Conservation (phyloP, 2,797 vertebrate species). For the Pyrocephalus nanus region DNA sequence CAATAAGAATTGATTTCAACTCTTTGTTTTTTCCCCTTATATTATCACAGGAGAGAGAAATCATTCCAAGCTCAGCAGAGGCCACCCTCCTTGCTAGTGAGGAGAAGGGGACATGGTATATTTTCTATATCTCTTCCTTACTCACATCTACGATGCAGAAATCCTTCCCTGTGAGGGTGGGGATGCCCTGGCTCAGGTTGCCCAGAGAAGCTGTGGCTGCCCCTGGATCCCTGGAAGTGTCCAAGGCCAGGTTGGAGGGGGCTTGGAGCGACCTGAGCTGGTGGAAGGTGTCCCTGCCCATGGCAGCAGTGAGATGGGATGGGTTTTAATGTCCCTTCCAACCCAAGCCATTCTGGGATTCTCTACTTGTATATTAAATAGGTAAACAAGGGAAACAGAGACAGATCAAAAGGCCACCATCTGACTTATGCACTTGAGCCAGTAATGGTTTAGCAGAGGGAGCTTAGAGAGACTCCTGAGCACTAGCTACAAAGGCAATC, state of each 20-base stretch:
- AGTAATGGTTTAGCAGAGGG: not conserved
- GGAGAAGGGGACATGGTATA: not conserved
- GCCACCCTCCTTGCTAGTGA: not conserved
- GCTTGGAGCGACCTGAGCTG: not conserved
- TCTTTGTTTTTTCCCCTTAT: not conserved
- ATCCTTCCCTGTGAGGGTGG: accelerated
- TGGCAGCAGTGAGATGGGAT: not conserved
- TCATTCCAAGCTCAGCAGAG: not conserved
- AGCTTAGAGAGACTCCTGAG: not conserved
- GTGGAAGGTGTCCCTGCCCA: not conserved
- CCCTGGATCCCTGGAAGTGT: not conserved
- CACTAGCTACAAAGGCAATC: not conserved
- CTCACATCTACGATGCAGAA: not conserved
- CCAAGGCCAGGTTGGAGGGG: not conserved
- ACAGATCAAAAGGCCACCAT: not conserved
- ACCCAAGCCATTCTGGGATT: not conserved
- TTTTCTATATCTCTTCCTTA: not conserved
- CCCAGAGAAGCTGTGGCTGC: not conserved
- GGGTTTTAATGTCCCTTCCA: accelerated
- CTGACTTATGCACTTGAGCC: not conserved
- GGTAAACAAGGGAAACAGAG: not conserved
- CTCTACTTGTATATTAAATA: not conserved
- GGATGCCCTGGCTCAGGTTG: not conserved
- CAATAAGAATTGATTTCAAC: not conserved
- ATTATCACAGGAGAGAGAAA: not conserved